Evolutionary conservation across 2,797 vertebrate genomes (phyloP), one percentile per base, ranked within the genome.

Genomic region (Gallinago nigripennis): DNA sequence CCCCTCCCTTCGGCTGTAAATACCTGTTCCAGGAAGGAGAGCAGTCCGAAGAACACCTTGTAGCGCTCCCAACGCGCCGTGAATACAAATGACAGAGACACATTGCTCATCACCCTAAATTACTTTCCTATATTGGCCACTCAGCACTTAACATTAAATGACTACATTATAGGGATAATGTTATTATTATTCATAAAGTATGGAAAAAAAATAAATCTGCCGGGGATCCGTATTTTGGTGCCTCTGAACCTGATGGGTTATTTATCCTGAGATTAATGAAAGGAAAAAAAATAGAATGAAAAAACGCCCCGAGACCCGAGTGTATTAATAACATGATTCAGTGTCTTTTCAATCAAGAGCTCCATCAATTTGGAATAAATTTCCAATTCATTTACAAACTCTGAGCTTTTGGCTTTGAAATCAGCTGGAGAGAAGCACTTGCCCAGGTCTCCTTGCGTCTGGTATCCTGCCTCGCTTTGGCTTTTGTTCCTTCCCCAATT

Each of bases 351-450:
- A 78, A 91, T 92, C 95, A 92, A 82, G 88, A 77, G 83, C 77
- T 86, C 70, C 91, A 94, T 88, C 87, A 88, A 79, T 91, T 88
- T 77, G 69, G 90, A 96, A 96, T 92, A 92, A 72, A 97, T 95
- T 96, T 87, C 93, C 91, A 94, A 77, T 81, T 92, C 48, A 90
- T 94, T 95, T 94, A 54, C 63, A 92, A 86, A 84, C 65, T 70
- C 73, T 3, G 33, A 94, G 92, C 58, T 75, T 82, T 66, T 50
- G 58, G 88, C 82, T 96, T 95, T 69, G 66, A 39, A 66, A 91
- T 45, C 86, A 94, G 82, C 80, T 80, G 69, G 58, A 90, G 90
- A 91, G 72, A 73, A 70, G 54, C 68, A 37, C 50, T 91, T 48
- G 76, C 88, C 60, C 86, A 79, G 89, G 83, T 88, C 92, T 90